Evolutionary conservation across 64 coral and sea anemone species (phyloP).

Genomic region (Stichodactyla mertensii): DNA sequence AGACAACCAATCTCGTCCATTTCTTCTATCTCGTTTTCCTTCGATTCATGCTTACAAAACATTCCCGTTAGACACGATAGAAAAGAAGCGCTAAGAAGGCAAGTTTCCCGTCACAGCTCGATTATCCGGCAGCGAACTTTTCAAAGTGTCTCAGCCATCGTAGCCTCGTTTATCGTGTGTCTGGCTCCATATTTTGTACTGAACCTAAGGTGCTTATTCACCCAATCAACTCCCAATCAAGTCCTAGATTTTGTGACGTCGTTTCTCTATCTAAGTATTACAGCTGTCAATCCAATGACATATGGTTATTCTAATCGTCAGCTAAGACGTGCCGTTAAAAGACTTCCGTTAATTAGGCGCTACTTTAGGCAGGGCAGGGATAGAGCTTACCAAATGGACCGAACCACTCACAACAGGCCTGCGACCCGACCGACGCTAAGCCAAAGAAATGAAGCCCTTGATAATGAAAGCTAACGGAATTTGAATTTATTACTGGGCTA

Average conservation of each 20-base stretch:
- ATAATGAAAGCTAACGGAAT: background rate
- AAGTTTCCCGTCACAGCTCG: constrained; percentile 38
- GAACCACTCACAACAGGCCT: background rate
- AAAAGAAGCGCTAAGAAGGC: background rate
- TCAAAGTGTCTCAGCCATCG: constrained; percentile 48
- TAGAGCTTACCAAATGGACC: constrained; percentile 10
- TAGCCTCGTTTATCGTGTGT: constrained; percentile 47
- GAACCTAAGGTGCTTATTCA: constrained; percentile 39
- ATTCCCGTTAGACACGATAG: background rate
- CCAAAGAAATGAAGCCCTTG: constrained; percentile 1
- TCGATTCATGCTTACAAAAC: constrained; percentile 4
- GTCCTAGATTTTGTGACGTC: constrained; percentile 71
- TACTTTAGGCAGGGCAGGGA: constrained; percentile 5
- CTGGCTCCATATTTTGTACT: constrained; percentile 54
- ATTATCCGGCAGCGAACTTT: constrained; percentile 67
- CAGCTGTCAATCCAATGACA: constrained; percentile 60
- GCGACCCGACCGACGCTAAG: background rate
- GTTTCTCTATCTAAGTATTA: constrained; percentile 49
- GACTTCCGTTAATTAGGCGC: constrained; percentile 11
- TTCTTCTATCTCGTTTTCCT: constrained; percentile 14
- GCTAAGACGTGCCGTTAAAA: constrained; percentile 48
- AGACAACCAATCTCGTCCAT: background rate
- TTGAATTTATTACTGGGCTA: too few relatives aligned
- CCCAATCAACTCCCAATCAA: constrained; percentile 37
- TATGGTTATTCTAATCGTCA: constrained; percentile 84